These are phyloP conservation scores for Mythimna vitellina DNA, from an alignment of 2,888 invertebrate genomes.

Conservation along the genomic window DNA sequence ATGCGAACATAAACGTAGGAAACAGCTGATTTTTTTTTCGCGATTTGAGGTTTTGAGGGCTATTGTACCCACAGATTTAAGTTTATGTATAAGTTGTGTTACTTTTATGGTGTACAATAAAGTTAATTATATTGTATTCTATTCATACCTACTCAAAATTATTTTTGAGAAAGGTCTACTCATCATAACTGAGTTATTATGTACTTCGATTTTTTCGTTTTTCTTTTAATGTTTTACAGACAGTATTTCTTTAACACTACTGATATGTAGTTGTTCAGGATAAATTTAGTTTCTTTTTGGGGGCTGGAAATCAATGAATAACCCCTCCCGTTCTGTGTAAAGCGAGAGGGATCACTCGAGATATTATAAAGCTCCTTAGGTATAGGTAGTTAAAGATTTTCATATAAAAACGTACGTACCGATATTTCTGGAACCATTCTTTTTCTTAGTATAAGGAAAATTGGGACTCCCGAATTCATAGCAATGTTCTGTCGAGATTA, in stretches of 20 bases:
- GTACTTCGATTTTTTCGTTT: background rate
- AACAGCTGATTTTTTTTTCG: too few species aligned
- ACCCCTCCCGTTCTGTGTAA: too few species aligned
- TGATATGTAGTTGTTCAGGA: background rate
- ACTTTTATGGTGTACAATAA: too few species aligned
- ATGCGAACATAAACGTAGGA: too few species aligned
- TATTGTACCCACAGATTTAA: too few species aligned
- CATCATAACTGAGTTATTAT: background rate
- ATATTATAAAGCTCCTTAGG: too few species aligned
- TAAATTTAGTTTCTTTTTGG: background rate
- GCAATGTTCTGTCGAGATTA: conserved; percentile 24
- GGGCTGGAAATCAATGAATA: too few species aligned
- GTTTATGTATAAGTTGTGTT: too few species aligned
- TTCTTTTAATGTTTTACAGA: background rate
- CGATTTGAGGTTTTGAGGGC: too few species aligned
- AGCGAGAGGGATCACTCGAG: too few species aligned
- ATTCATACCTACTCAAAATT: background rate
- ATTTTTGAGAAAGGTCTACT: background rate
- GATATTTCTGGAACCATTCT: conserved; percentile 2
- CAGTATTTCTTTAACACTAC: background rate
- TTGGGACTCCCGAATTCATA: conserved; percentile 21
- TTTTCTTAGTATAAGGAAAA: conserved; percentile 29
- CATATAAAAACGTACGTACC: background rate
- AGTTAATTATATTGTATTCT: too few species aligned
- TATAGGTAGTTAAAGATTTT: background rate